Percentiles rank a stretch among this genome's conserved stretches.
Conservation (phyloP, 2,113 vertebrate species). For the Hemibagrus wyckioides region DNA sequence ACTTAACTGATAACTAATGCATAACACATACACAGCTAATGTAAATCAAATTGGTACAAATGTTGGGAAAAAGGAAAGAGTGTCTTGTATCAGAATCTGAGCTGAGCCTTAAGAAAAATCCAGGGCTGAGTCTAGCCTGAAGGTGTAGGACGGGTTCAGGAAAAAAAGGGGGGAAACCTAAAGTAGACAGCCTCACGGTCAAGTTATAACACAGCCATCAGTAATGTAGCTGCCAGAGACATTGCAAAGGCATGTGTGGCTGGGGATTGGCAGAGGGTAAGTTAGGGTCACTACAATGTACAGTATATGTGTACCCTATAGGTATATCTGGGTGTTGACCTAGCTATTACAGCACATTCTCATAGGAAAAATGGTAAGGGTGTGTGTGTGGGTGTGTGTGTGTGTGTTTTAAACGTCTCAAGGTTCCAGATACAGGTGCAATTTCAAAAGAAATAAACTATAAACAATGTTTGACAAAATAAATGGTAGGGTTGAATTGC, state of each 20-base stretch:
- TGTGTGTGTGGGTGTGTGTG: background rate
- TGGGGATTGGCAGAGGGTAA: background rate
- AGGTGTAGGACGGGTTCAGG: conserved; percentile 35
- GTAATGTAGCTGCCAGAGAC: conserved; percentile 29
- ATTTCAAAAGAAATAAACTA: background rate
- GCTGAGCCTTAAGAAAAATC: conserved; percentile 39
- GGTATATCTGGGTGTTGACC: no score
- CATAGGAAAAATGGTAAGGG: background rate
- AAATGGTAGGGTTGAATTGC: background rate
- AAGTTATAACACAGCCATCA: conserved; percentile 23
- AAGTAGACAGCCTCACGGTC: conserved; percentile 18
- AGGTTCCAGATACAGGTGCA: background rate
- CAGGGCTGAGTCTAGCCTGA: conserved; percentile 52
- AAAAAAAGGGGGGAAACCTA: conserved; percentile 8
- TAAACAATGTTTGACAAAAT: background rate
- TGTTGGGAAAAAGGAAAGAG: conserved; percentile 23
- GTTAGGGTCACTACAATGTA: background rate
- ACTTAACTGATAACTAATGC: background rate
- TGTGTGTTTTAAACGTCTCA: background rate
- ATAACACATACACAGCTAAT: background rate
- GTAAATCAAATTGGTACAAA: conserved; percentile 34
- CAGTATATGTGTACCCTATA: background rate
- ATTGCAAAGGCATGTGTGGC: background rate
- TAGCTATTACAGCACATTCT: background rate
- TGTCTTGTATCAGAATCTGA: conserved; percentile 40